Conservation (phyloP, 1,140 invertebrate genomes). For the Ceratina calcarata region DNA sequence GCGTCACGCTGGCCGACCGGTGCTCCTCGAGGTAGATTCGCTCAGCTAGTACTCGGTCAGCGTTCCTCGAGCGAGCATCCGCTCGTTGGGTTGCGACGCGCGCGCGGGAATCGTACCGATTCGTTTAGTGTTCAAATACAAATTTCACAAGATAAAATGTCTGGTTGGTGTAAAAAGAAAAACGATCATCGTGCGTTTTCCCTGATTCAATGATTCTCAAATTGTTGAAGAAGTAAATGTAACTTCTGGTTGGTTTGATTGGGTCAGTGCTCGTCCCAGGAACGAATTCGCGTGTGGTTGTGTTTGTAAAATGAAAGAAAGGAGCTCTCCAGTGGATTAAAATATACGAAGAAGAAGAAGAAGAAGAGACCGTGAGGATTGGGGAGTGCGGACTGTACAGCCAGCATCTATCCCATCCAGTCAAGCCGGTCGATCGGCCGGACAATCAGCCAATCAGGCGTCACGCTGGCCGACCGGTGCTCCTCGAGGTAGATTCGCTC, state of each 20-base stretch:
- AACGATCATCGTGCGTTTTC: background rate
- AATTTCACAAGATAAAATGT: background rate
- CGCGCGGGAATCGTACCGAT: background rate
- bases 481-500: slow-evolving; percentile 28
- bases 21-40: slow-evolving; percentile 27
- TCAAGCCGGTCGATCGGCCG: slow-evolving; percentile 39
- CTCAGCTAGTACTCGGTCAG: slow-evolving; percentile 45
- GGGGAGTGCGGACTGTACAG: slow-evolving; percentile 18
- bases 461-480: slow-evolving; percentile 42
- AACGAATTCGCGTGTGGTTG: slow-evolving; percentile 22
- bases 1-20: slow-evolving; percentile 42
- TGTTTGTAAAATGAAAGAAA: slow-evolving; percentile 37
- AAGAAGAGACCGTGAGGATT: slow-evolving; percentile 56
- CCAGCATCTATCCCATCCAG: slow-evolving; percentile 46
- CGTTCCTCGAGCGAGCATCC: slow-evolving; percentile 8
- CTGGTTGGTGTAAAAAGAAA: background rate
- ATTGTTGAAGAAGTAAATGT: background rate
- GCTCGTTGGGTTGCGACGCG: background rate
- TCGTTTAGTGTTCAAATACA: no score
- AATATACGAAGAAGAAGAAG: no score
- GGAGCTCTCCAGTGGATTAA: slow-evolving; percentile 35
- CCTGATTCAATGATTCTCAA: no score
- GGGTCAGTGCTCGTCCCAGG: background rate
- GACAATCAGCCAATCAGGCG: slow-evolving; percentile 58
- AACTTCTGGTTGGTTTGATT: background rate